Percentiles rank a stretch among this genome's conserved stretches.
phyloP scores from a whole-genome alignment of 1,140 invertebrate species.

The Gonatopus flavifemur region DNA sequence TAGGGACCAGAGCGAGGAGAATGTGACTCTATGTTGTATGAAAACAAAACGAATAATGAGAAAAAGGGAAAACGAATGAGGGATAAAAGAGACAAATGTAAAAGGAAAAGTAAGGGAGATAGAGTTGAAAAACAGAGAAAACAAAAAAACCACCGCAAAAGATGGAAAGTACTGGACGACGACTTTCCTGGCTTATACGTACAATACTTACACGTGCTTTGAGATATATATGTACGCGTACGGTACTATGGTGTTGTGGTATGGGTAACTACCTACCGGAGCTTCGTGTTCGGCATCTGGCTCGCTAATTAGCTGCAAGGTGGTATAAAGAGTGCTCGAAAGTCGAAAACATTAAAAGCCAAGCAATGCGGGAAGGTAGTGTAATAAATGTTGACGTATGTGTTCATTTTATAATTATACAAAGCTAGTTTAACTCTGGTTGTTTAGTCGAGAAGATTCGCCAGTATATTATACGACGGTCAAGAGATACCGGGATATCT shows the following conservation, averaged over 20 bases:
- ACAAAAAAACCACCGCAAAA: no score
- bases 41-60: constrained; percentile 4
- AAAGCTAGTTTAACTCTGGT: no score
- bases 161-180: background rate
- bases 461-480: no score
- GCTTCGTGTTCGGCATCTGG: constrained; percentile 40
- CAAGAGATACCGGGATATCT: no score
- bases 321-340: constrained; percentile 43
- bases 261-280: constrained; percentile 10
- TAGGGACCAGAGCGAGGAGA: constrained; percentile 21
- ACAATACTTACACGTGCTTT: constrained; percentile 5
- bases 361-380: constrained; percentile 26
- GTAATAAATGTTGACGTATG: constrained; percentile 45
- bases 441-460: no score
- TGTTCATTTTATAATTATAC: no score
- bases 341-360: constrained; percentile 45
- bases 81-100: constrained; percentile 13
- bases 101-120: constrained; percentile 1
- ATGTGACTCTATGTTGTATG: constrained; percentile 12
- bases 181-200: no score
- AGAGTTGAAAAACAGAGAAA: constrained; percentile 12
- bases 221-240: background rate
- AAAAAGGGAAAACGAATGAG: constrained; percentile 14
- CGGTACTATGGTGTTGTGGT: constrained; percentile 1
- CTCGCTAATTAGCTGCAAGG: constrained; percentile 48